Conservation (phyloP, 2,888 invertebrate genomes). For the Trissoscelio sp. region DNA sequence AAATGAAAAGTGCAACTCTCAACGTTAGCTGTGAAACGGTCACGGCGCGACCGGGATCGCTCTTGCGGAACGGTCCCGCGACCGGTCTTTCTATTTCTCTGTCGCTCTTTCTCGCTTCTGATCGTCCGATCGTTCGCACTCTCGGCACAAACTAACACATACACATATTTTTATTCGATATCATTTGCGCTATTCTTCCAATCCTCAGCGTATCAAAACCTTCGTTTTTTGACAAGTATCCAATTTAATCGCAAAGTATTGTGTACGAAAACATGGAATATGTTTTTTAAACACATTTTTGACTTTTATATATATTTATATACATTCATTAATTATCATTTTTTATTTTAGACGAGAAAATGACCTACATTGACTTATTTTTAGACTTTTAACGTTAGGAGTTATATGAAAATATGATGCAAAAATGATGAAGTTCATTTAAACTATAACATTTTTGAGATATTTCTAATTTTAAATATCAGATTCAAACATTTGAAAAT, state of each 20-base stretch:
- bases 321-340: too few relatives aligned
- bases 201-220: background rate
- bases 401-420: too few relatives aligned
- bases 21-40: slow-evolving; percentile 66
- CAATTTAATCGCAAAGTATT: slow-evolving; percentile 11
- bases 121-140: slow-evolving; percentile 62
- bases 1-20: slow-evolving; percentile 69
- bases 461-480: too few relatives aligned
- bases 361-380: too few relatives aligned
- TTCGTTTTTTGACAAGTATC: background rate
- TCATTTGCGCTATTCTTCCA: slow-evolving; percentile 28
- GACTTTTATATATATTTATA: too few relatives aligned
- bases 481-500: too few relatives aligned
- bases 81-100: slow-evolving; percentile 68
- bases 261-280: too few relatives aligned
- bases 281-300: too few relatives aligned
- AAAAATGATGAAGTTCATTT: too few relatives aligned
- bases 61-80: slow-evolving; percentile 70
- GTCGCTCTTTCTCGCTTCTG: slow-evolving; percentile 61
- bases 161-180: slow-evolving; percentile 32
- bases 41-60: slow-evolving; percentile 69
- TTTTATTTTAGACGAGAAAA: too few relatives aligned
- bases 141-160: slow-evolving; percentile 1
- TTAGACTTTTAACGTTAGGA: too few relatives aligned
- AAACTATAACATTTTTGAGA: too few relatives aligned